A percentile compares a stretch with the other conserved stretches of the same genome.
Conservation (phyloP, 2,113 vertebrate genomes). For the Oriolus oriolus region DNA sequence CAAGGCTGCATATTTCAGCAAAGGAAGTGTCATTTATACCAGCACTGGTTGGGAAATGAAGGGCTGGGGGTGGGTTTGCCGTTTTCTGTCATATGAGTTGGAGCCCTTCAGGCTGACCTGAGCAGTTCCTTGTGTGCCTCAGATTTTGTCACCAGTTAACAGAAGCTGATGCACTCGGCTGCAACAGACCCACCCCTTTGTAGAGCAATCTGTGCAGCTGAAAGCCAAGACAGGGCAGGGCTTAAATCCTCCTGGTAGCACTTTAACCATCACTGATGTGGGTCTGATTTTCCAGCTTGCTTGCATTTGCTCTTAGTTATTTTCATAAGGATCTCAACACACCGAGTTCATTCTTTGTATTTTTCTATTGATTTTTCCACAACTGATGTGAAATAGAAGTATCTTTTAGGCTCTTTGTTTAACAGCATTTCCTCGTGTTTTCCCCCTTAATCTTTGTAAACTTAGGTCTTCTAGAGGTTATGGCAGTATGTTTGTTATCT, state of each 20-base stretch:
- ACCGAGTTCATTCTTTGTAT: background rate
- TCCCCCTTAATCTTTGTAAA: constrained; percentile 68
- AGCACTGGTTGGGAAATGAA: background rate
- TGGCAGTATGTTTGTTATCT: constrained; percentile 58
- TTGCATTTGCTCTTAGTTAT: constrained; percentile 34
- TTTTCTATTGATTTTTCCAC: constrained; percentile 50
- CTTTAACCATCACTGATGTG: background rate
- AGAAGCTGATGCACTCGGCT: background rate
- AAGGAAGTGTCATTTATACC: background rate
- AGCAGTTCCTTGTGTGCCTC: background rate
- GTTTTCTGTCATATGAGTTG: background rate
- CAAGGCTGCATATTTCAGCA: background rate
- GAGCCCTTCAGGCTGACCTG: background rate
- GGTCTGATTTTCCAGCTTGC: constrained; percentile 2
- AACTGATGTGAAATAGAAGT: constrained; percentile 21
- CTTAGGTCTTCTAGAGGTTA: constrained; percentile 35
- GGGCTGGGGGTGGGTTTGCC: background rate
- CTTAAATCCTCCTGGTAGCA: constrained; percentile 18
- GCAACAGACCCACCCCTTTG: background rate
- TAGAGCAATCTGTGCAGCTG: background rate
- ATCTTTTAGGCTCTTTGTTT: constrained; percentile 41
- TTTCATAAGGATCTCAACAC: constrained; percentile 44
- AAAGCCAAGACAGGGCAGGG: background rate
- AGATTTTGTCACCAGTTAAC: background rate
- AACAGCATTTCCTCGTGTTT: constrained; percentile 45